A percentile compares a stretch with the other conserved stretches of the same genome.
phyloP scores from a whole-genome alignment of 2,888 invertebrate genomes.

The Trissonchulus sp. region DNA sequence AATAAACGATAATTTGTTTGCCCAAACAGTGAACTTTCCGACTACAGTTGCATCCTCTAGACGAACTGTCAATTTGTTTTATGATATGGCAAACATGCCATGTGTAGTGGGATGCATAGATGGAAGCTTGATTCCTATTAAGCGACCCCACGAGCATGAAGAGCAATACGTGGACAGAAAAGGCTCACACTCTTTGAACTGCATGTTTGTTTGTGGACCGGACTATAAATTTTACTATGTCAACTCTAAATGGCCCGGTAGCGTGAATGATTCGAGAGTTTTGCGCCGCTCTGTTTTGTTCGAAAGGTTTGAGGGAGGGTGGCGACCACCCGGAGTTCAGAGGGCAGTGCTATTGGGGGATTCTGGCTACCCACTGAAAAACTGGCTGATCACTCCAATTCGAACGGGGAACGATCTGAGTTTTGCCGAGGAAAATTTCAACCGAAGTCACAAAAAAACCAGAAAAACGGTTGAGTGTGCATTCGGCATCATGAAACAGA shows the following conservation, averaged over 20 bases:
- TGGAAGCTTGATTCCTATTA: slow-evolving; percentile 28
- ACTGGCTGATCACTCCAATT: slow-evolving; percentile 31
- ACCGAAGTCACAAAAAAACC: slow-evolving; percentile 31
- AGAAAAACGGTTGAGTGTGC: slow-evolving; percentile 30
- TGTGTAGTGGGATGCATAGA: slow-evolving; percentile 5
- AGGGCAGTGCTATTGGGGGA: slow-evolving; percentile 11
- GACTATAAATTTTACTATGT: slow-evolving; percentile 24
- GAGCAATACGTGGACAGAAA: slow-evolving; percentile 30
- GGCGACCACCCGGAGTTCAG: slow-evolving; percentile 26
- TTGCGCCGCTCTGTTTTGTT: slow-evolving; percentile 23
- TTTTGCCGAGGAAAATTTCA: slow-evolving; percentile 21
- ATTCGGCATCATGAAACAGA: slow-evolving; percentile 29
- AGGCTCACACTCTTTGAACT: slow-evolving; percentile 19
- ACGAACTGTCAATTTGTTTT: background rate
- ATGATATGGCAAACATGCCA: background rate
- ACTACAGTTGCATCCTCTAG: background rate
- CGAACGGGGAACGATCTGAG: background rate
- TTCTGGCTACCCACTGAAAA: slow-evolving; percentile 29
- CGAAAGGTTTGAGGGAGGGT: slow-evolving; percentile 18
- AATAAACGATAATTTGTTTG: background rate
- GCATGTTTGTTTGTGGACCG: slow-evolving; percentile 30
- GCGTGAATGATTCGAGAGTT: slow-evolving; percentile 33
- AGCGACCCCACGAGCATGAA: slow-evolving; percentile 19
- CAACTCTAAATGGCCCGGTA: slow-evolving; percentile 30
- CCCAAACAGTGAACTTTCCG: background rate